These are phyloP conservation scores for Chrysocyon brachyurus DNA, from an alignment of 2,797 vertebrate genomes.

Conservation along the genomic window DNA sequence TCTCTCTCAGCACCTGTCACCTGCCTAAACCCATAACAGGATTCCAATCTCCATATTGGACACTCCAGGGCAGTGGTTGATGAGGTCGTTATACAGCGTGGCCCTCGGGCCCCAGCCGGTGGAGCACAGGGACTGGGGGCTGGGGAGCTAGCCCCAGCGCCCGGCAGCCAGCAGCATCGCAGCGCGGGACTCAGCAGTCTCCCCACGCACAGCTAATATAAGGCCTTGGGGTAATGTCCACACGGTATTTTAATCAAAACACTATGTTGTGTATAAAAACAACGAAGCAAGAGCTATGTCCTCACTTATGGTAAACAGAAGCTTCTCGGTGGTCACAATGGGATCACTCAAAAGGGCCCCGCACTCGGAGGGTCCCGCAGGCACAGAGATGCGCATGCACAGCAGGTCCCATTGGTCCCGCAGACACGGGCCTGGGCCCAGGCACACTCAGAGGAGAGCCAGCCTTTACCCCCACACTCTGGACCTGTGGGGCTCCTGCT, in stretches of 20 bases:
- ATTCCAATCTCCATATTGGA: not conserved
- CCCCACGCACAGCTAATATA: not conserved
- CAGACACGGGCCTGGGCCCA: no score
- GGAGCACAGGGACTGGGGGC: not conserved
- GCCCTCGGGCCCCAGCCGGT: not conserved
- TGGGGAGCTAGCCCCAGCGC: not conserved
- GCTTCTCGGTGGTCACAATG: not conserved
- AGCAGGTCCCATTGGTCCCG: no score
- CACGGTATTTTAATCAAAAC: conserved; percentile 66
- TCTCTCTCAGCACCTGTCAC: not conserved
- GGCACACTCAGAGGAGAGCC: no score
- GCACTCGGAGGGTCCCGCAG: no score
- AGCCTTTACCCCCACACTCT: no score
- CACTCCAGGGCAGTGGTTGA: not conserved
- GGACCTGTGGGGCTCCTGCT: no score
- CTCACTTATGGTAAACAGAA: conserved; percentile 72
- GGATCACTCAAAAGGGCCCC: no score
- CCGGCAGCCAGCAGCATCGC: not conserved
- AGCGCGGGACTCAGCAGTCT: not conserved
- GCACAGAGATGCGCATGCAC: no score
- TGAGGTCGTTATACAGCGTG: not conserved
- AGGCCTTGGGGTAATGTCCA: conserved; percentile 16
- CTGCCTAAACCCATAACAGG: not conserved
- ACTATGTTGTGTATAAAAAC: not conserved
- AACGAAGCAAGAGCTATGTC: not conserved